phyloP scores from a whole-genome alignment of 2,888 invertebrate genomes.

The Tachystola acroxantha region DNA sequence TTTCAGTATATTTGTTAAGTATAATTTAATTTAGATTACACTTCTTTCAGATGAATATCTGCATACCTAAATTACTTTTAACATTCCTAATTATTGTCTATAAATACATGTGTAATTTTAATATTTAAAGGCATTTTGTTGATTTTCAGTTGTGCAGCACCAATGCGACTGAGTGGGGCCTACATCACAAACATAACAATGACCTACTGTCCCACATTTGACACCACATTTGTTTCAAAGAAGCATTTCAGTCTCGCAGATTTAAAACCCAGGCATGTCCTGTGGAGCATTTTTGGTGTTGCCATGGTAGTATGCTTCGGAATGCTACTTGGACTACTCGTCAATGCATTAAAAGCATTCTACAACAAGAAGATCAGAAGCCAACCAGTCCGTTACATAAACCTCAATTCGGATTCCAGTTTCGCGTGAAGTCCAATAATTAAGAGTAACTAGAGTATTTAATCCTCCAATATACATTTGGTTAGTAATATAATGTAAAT shows the following conservation, averaged over 20 bases:
- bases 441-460: slow-evolving; percentile 1
- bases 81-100: background rate
- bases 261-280: slow-evolving; percentile 58
- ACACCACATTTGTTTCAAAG: slow-evolving; percentile 42
- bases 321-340: slow-evolving; percentile 55
- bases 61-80: background rate
- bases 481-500: slow-evolving; percentile 1
- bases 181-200: slow-evolving; percentile 59
- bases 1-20: no score
- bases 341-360: slow-evolving; percentile 49
- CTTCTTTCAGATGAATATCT: no score
- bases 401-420: slow-evolving; percentile 50
- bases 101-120: no score
- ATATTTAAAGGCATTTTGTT: no score
- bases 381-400: slow-evolving; percentile 59
- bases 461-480: background rate
- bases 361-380: slow-evolving; percentile 51
- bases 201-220: slow-evolving; percentile 58
- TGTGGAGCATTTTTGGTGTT: slow-evolving; percentile 67
- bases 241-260: slow-evolving; percentile 43
- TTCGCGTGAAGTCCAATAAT: slow-evolving; percentile 39
- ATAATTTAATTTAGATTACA: no score
- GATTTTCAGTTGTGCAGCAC: slow-evolving; percentile 63
- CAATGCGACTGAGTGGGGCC: slow-evolving; percentile 57
- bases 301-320: slow-evolving; percentile 52